Evolutionary conservation across 2,888 invertebrate species (phyloP).

Genomic region (Leistus spinibarbis): DNA sequence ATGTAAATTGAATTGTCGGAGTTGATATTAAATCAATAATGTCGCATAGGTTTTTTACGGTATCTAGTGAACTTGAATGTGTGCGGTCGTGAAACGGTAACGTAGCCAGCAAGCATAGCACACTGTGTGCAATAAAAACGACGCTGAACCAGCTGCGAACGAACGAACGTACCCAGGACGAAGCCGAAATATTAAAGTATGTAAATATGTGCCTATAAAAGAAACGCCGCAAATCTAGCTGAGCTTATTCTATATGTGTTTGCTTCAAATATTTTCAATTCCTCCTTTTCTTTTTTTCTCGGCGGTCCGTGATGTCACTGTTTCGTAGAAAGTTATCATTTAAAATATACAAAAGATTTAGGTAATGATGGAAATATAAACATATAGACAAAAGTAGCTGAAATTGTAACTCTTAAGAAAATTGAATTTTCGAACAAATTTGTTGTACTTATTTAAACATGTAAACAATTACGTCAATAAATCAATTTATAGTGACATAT

Average conservation of each 20-base stretch:
- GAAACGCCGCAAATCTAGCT: slow-evolving; percentile 24
- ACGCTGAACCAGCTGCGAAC: slow-evolving; percentile 6
- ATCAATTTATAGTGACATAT: no score
- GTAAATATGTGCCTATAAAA: slow-evolving; percentile 22
- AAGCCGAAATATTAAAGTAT: slow-evolving; percentile 27
- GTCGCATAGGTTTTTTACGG: slow-evolving; percentile 3
- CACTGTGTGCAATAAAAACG: slow-evolving; percentile 8
- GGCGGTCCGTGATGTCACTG: no score
- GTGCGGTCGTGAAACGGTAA: slow-evolving; percentile 1
- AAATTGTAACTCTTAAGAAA: no score
- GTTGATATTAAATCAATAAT: slow-evolving; percentile 1
- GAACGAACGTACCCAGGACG: slow-evolving; percentile 1
- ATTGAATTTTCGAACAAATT: no score
- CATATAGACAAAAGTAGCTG: no score
- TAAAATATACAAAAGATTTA: no score
- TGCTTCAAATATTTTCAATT: neutral
- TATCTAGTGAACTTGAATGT: slow-evolving; percentile 2
- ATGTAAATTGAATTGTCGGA: neutral
- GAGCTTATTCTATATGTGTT: neutral
- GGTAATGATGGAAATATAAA: no score
- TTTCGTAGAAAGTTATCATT: no score
- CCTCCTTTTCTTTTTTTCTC: neutral
- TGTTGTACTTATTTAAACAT: no score
- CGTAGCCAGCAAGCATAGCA: neutral
- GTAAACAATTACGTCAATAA: no score